Evolutionary conservation across 2,113 vertebrate species (phyloP).

Genomic region (Rhinogobius similis): DNA sequence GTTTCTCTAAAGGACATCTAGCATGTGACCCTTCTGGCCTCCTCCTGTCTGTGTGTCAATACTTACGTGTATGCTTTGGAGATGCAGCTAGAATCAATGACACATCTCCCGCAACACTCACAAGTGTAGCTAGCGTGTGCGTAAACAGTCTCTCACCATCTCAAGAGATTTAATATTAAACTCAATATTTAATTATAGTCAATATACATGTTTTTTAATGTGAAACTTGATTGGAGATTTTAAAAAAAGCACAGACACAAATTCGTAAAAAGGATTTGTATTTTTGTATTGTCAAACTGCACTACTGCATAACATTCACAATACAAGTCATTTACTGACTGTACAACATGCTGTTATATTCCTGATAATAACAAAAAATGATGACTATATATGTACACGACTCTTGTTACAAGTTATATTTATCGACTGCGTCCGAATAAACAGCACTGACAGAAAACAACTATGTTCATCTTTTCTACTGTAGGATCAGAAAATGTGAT

Average conservation of each 20-base stretch:
- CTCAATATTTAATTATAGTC: constrained; percentile 59
- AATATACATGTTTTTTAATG: not conserved
- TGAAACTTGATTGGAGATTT: constrained; percentile 27
- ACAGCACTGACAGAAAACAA: constrained; percentile 76
- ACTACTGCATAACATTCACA: constrained; percentile 99
- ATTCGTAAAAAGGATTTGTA: constrained; percentile 77
- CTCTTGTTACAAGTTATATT: constrained; percentile 86
- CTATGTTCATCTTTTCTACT: constrained; percentile 71
- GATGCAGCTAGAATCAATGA: constrained; percentile 51
- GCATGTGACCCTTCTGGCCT: constrained; percentile 41
- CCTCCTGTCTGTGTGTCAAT: constrained; percentile 47
- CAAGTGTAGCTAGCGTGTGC: constrained; percentile 24
- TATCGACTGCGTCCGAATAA: constrained; percentile 73
- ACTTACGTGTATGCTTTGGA: constrained; percentile 55
- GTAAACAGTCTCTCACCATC: not conserved
- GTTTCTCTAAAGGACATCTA: constrained; percentile 37
- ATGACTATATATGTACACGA: constrained; percentile 70
- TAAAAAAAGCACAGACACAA: constrained; percentile 53
- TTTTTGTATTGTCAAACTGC: constrained; percentile 85
- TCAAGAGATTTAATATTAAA: constrained; percentile 8
- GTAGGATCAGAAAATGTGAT: constrained; percentile 65
- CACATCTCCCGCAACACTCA: constrained; percentile 17
- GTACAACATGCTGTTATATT: constrained; percentile 74
- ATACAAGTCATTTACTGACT: constrained; percentile 88
- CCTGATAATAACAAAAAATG: constrained; percentile 63